Conservation (phyloP, 1,140 invertebrate species). For the Solenopsis fugax region DNA sequence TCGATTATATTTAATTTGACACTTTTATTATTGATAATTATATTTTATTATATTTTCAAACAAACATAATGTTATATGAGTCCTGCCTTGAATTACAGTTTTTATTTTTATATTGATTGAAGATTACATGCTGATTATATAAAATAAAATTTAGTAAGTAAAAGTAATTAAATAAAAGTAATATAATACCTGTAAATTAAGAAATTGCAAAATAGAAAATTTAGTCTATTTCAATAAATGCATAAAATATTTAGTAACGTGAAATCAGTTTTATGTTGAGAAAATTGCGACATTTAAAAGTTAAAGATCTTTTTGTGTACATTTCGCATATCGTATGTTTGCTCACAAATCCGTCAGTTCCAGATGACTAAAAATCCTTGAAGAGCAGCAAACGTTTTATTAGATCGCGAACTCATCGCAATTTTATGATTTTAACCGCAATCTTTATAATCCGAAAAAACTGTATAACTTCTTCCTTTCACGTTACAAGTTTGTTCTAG, state of each 20-base stretch:
- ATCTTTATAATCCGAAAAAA: conserved; percentile 28
- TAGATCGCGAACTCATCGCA: background rate
- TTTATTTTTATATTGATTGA: background rate
- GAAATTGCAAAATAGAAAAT: conserved; percentile 7
- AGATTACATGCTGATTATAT: background rate
- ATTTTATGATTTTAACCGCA: conserved; percentile 25
- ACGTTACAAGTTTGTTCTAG: conserved; percentile 34
- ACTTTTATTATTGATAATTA: background rate
- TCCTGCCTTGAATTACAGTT: background rate
- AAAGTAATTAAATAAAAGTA: background rate
- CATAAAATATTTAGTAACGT: background rate
- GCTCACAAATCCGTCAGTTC: background rate
- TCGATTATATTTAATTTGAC: background rate
- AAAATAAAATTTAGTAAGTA: no score
- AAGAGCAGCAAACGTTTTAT: conserved; percentile 22
- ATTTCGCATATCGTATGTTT: background rate
- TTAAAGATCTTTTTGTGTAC: background rate
- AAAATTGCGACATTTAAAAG: conserved; percentile 22
- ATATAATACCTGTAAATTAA: conserved; percentile 33
- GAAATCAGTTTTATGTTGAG: conserved; percentile 1
- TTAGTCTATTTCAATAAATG: background rate
- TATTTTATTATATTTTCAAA: background rate
- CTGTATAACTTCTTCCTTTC: conserved; percentile 14
- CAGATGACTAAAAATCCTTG: background rate
- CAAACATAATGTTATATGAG: background rate